Evolutionary conservation across 2,888 invertebrate genomes (phyloP), one percentile per base, ranked within the genome.

Genomic region (Disparrhopalites patrizii): DNA sequence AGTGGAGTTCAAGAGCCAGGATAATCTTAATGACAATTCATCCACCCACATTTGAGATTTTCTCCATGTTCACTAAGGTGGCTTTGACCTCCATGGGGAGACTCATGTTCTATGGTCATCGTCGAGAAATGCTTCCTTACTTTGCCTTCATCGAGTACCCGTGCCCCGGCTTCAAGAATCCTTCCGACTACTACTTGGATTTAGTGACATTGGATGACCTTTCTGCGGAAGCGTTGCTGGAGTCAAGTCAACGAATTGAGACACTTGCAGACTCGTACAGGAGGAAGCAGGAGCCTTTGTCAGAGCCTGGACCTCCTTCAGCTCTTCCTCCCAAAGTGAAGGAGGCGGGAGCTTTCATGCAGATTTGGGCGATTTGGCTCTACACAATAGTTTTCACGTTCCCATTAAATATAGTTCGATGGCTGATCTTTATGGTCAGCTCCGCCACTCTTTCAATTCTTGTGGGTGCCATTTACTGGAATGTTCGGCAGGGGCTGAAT

Each of bases 141-240:
- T 96, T 96, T 81, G 90, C 89, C 62, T 86, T 87, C 58, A 86
- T 88, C 4, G 94, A 95, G 77, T 96, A 93, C 81, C 94, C 95
- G 1, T 96, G 95, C 79, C 96, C 96, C 15, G 90, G 93, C 0
- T 95, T 91, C 79, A 96, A 96, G 81, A 96, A 96, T 78, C 95
- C 95, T 57, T 93, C 94, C 0, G 96, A 96, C 82, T 96, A 96
- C 79, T 96, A 96, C 79, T 83, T 73, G 40, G 74, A 75, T 56
- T 56, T 73, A 47, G 73, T 73, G 23, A 96, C 96, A 0, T 79
- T 95, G 75, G 96, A 96, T 78, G 93, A 93, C 78, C 81, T 96
- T 60, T 93, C 94, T 3, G 90, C 92, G 2, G 96, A 96, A 76
- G 95, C 96, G 27, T 90, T 95, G 88, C 80, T 93, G 63, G 96